Percentiles rank a stretch among this genome's conserved stretches.
Conservation (phyloP, 92 coral and sea anemone genomes). For the Parazoanthus darwini region DNA sequence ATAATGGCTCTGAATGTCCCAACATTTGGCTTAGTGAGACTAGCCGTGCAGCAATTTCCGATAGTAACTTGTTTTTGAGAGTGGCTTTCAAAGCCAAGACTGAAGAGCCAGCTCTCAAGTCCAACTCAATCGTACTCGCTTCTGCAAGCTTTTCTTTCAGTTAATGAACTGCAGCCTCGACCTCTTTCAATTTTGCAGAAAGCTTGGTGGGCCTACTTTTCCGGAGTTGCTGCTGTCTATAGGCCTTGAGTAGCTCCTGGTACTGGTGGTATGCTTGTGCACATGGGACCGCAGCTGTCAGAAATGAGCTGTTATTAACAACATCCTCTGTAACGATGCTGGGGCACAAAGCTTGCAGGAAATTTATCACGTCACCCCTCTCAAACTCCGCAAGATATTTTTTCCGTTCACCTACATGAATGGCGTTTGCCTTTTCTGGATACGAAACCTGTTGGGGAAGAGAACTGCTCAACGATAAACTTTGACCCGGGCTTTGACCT, state of each 20-base stretch:
- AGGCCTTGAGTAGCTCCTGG: not conserved
- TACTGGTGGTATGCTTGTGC: not conserved
- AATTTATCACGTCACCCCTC: slow-evolving; percentile 2
- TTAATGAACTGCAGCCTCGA: not conserved
- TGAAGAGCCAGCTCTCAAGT: slow-evolving; percentile 16
- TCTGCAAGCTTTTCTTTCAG: not conserved
- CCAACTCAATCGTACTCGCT: slow-evolving; percentile 14
- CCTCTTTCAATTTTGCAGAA: not conserved
- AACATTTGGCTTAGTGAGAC: not conserved
- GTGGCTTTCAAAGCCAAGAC: slow-evolving; percentile 21
- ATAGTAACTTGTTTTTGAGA: slow-evolving; percentile 8
- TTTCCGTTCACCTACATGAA: slow-evolving; percentile 20
- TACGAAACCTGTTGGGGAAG: not conserved
- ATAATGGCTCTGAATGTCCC: not conserved
- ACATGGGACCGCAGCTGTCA: not conserved
- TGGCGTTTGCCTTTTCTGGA: slow-evolving; percentile 19
- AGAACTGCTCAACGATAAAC: too few relatives aligned
- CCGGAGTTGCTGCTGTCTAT: not conserved
- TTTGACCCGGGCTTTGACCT: too few relatives aligned
- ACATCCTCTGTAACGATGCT: slow-evolving; percentile 22
- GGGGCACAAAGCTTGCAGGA: slow-evolving; percentile 34
- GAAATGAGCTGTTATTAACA: not conserved
- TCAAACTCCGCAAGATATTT: slow-evolving; percentile 7
- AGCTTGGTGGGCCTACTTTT: slow-evolving; percentile 9
- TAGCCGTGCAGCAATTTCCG: slow-evolving; percentile 5